Percentiles rank a stretch among this genome's conserved stretches.
These are phyloP conservation scores for Drosophila neoperkinsi DNA, from an alignment of 2,888 invertebrate species.

Conservation along the genomic window DNA sequence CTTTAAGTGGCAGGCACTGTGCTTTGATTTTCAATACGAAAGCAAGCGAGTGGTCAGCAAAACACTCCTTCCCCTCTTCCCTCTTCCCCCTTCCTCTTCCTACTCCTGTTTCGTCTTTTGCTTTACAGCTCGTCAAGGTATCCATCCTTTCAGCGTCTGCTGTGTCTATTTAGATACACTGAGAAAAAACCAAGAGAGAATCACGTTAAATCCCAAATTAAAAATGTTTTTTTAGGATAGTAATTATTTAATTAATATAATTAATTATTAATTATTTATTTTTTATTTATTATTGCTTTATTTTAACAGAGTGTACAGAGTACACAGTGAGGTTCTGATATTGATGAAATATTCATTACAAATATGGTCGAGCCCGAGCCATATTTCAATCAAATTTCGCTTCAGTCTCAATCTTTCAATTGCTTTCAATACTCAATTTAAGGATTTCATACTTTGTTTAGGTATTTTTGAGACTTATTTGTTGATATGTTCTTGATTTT, in stretches of 20 bases:
- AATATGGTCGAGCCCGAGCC: neutral
- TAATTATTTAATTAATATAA: no score
- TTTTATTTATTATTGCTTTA: neutral
- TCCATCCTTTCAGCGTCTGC: conserved; percentile 13
- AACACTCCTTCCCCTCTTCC: neutral
- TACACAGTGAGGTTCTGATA: neutral
- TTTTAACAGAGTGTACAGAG: neutral
- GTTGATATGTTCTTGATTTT: neutral
- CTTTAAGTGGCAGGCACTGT: conserved; percentile 53
- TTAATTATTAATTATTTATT: no score
- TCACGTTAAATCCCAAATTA: neutral
- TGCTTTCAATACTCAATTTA: neutral
- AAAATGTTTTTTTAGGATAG: neutral
- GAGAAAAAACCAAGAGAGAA: neutral
- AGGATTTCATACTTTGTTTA: neutral
- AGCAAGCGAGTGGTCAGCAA: conserved; percentile 20
- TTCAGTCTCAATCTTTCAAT: neutral
- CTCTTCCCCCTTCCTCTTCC: neutral
- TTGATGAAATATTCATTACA: neutral
- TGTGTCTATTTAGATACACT: conserved; percentile 7
- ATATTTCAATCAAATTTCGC: neutral
- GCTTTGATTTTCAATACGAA: conserved; percentile 42
- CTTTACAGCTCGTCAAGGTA: conserved; percentile 36
- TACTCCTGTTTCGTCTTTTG: neutral
- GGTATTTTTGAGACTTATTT: neutral